Base-by-base conservation (phyloP, 2,888 invertebrate genomes). In the Lissocephala sabroskyi region DNA sequence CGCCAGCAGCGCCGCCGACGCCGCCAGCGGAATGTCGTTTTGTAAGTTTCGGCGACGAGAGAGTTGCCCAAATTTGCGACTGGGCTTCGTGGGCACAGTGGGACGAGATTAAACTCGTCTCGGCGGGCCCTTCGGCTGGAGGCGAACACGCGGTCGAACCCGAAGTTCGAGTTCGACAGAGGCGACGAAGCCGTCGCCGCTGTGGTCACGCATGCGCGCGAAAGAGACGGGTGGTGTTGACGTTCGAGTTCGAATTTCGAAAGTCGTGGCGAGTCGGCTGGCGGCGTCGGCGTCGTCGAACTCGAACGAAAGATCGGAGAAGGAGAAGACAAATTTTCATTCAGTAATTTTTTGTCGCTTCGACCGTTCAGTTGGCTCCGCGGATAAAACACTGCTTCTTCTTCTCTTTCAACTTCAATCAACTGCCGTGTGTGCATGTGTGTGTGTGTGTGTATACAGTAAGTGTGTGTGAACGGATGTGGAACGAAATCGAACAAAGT, bases 1-100 rank as follows among this genome's bases (percentile, higher is more conserved):
- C n/a, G n/a, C n/a, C n/a, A n/a, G n/a, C n/a, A n/a, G n/a, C n/a
- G n/a, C n/a, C n/a, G n/a, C n/a, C n/a, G n/a, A n/a, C n/a, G n/a
- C n/a, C n/a, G n/a, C n/a, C n/a, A n/a, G 65, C 70, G 80, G 80
- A 80, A 80, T 80, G 80, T 63, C 62, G 80, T 80, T 80, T 79
- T 79, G 79, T 79, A 77, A 80, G 77, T 80, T 79, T 67, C 66
- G 68, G 67, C n/a, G n/a, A n/a, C n/a, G n/a, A n/a, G n/a, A n/a
- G n/a, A n/a, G n/a, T n/a, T n/a, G n/a, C n/a, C n/a, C n/a, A n/a
- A n/a, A n/a, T n/a, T n/a, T n/a, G n/a, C n/a, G n/a, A n/a, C n/a
- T n/a, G n/a, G n/a, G n/a, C n/a, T n/a, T n/a, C n/a, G n/a, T n/a
- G n/a, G n/a, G n/a, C n/a, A n/a, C n/a, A n/a, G n/a, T n/a, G n/a